Conservation (phyloP, 2,888 invertebrate genomes). For the Euproctis similis region DNA sequence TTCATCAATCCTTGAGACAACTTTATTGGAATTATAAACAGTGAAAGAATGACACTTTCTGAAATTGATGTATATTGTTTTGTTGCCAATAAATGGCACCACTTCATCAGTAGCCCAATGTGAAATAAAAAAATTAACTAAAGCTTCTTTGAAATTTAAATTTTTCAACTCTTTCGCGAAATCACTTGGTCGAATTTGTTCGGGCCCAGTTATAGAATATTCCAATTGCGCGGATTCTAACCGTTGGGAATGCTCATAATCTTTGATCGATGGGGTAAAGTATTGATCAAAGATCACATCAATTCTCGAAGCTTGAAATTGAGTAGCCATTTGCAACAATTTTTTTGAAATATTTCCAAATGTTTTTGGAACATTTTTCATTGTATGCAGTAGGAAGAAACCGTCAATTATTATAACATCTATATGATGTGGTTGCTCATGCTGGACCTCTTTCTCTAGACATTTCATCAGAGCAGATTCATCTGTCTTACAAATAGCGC, state of each 20-base stretch:
- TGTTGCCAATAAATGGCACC: slow-evolving; percentile 12
- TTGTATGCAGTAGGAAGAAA: slow-evolving; percentile 22
- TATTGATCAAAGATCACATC: slow-evolving; percentile 9
- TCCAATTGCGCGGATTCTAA: neutral
- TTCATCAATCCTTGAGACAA: slow-evolving; percentile 9
- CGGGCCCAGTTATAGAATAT: neutral
- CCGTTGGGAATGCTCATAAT: neutral
- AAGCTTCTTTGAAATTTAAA: slow-evolving; percentile 20
- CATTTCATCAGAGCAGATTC: neutral
- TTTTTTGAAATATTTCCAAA: slow-evolving; percentile 12
- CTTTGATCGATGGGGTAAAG: slow-evolving; percentile 1
- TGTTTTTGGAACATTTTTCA: slow-evolving; percentile 8
- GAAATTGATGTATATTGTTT: slow-evolving; percentile 5
- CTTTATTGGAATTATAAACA: slow-evolving; percentile 9
- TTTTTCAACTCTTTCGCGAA: slow-evolving; percentile 17
- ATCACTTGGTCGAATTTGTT: neutral
- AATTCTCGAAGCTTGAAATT: slow-evolving; percentile 1
- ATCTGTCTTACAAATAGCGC: slow-evolving; percentile 1
- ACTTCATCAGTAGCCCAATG: slow-evolving; percentile 20
- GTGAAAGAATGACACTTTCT: slow-evolving; percentile 5
- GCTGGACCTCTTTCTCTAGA: neutral
- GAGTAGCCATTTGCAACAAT: slow-evolving; percentile 5
- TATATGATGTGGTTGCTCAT: slow-evolving; percentile 2
- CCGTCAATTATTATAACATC: slow-evolving; percentile 21
- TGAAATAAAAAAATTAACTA: slow-evolving; percentile 20